phyloP scores from a whole-genome alignment of 2,113 vertebrate genomes.

The Prunella fulvescens region DNA sequence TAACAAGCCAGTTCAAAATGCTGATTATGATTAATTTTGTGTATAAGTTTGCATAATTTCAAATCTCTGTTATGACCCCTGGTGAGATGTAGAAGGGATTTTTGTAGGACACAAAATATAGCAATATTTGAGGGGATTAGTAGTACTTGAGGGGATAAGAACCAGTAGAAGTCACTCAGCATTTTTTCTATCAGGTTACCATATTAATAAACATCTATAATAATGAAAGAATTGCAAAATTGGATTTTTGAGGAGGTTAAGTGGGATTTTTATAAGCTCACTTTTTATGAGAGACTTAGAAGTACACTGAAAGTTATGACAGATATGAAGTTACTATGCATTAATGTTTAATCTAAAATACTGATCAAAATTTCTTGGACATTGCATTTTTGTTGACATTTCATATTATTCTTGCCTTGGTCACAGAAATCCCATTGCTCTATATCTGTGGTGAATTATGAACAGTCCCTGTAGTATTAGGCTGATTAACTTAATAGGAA shows the following conservation, averaged over 20 bases:
- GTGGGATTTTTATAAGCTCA: neutral
- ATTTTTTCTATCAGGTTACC: neutral
- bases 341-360: neutral
- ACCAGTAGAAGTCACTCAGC: neutral
- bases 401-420: neutral
- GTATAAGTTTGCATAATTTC: neutral
- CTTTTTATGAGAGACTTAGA: neutral
- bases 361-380: neutral
- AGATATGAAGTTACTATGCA: neutral
- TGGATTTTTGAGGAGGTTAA: neutral
- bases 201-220: slow-evolving; percentile 6
- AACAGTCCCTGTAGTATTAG: neutral
- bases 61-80: neutral
- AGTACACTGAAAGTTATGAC: neutral
- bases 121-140: neutral
- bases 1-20: neutral
- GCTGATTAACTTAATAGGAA: slow-evolving; percentile 47
- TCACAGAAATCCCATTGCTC: neutral
- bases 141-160: neutral
- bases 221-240: neutral
- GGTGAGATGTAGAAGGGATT: neutral
- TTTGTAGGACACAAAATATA: neutral
- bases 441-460: neutral
- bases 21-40: slow-evolving; percentile 20
- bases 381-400: neutral